Evolutionary conservation across 2,797 vertebrate genomes (phyloP).

Genomic region (Megalops cyprinoides): DNA sequence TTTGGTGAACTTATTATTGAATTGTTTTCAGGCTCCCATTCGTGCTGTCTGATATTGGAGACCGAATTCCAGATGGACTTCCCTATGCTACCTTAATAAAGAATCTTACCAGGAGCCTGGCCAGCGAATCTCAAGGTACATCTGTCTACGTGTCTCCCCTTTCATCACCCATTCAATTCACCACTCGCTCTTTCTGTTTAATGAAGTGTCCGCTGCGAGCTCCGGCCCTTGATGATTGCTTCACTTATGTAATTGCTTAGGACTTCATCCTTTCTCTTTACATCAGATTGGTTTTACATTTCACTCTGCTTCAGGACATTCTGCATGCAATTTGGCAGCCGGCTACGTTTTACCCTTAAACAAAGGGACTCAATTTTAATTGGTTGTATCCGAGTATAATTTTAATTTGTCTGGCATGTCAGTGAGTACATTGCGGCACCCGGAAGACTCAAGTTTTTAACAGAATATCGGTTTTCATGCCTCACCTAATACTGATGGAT

Average conservation of each 20-base stretch:
- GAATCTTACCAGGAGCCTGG: constrained; percentile 57
- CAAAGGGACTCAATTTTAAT: constrained; percentile 9
- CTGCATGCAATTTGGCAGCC: not conserved
- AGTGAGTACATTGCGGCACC: constrained; percentile 37
- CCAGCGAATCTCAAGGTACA: constrained; percentile 70
- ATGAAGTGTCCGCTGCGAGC: not conserved
- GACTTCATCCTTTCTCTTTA: constrained; percentile 3
- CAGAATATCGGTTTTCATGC: constrained; percentile 42
- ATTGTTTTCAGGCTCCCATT: constrained; percentile 57
- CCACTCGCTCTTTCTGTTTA: not conserved
- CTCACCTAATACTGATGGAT: constrained; percentile 43
- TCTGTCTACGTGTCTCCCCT: constrained; percentile 19
- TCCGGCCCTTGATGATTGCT: not conserved
- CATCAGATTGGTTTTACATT: not conserved
- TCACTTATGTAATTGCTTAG: not conserved
- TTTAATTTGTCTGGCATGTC: constrained; percentile 40
- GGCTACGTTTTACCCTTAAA: not conserved
- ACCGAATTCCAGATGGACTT: constrained; percentile 61
- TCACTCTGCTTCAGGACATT: not conserved
- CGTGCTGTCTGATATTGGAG: constrained; percentile 53
- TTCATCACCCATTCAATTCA: not conserved
- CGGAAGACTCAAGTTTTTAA: constrained; percentile 40
- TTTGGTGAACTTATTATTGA: constrained; percentile 35
- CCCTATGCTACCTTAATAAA: constrained; percentile 60
- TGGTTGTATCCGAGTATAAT: constrained; percentile 29